Base-by-base conservation (phyloP, 1,140 invertebrate genomes). In the Pararge aegeria region DNA sequence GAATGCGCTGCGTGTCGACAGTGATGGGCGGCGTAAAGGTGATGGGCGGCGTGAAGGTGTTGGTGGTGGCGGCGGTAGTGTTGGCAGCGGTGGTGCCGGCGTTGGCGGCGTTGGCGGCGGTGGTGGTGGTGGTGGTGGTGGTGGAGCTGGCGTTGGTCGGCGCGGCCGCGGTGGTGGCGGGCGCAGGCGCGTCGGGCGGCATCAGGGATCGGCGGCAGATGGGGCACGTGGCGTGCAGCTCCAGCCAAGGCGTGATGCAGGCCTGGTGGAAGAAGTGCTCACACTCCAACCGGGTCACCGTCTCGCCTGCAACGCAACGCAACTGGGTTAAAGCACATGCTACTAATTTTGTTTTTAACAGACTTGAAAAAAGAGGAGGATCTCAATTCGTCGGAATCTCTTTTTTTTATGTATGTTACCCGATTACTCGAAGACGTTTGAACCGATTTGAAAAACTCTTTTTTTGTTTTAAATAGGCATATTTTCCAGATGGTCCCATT, bases 241-340 rank as follows among this genome's bases (percentile, higher is more conserved):
- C 94, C 65, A 99, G 90, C 98, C 98, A 99, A 44, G 97, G 97
- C 71, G 96, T 92, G 79, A 99, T 99, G 80, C 98, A 99, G 30
- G 94, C 92, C 80, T 94, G 93, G 89, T 99, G 98, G 91, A 97
- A 99, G 44, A 97, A 91, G 90, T 99, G 98, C 73, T 95, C 87
- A 91, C 98, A 99, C 27, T 96, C 94, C 76, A 99, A 91, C 75
- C 95, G 93, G 65, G 95, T 94, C 6, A 98, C 97, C 49, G 93
- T 92, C 90, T 99, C 97, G 38, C 94, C 93, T 70, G 80, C 0
- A 68, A 76, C 37, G 20, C n/a, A n/a, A n/a, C n/a, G n/a, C n/a
- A n/a, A n/a, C n/a, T n/a, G n/a, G n/a, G n/a, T n/a, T n/a, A n/a
- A n/a, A n/a, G n/a, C n/a, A n/a, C n/a, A n/a, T n/a, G n/a, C n/a